These are phyloP conservation scores for Tonatia bakeri DNA, from an alignment of 2,113 vertebrate genomes.

Conservation along the genomic window DNA sequence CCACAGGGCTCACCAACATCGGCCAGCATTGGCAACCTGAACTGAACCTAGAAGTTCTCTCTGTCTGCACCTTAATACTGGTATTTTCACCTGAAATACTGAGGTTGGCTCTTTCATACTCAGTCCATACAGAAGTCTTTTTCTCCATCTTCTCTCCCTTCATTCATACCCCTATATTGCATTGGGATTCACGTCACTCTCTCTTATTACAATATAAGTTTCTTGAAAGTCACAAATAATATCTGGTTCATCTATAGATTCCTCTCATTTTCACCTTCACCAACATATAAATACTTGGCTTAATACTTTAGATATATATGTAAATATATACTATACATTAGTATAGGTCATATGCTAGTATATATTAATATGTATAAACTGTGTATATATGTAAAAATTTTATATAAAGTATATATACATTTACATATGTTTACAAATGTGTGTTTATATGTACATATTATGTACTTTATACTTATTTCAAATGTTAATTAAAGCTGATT, in stretches of 20 bases:
- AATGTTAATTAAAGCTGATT: background rate
- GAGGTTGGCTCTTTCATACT: background rate
- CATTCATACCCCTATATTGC: background rate
- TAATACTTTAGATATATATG: background rate
- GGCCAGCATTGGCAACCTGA: background rate
- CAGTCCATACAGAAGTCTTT: background rate
- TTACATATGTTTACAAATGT: background rate
- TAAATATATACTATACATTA: background rate
- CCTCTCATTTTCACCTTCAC: background rate
- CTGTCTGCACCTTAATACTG: background rate
- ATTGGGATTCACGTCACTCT: background rate
- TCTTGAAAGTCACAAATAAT: background rate
- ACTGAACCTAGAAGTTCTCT: background rate
- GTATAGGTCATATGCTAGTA: background rate
- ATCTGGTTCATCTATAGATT: background rate
- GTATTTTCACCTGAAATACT: background rate
- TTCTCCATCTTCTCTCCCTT: background rate
- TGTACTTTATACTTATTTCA: background rate
- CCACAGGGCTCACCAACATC: background rate
- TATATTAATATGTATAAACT: background rate
- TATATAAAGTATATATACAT: background rate
- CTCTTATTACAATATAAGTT: background rate
- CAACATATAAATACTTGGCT: background rate
- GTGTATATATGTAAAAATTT: background rate
- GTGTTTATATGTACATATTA: background rate